Evolutionary conservation across 2,888 invertebrate genomes (phyloP).

Genomic region (Rhagonycha lutea): DNA sequence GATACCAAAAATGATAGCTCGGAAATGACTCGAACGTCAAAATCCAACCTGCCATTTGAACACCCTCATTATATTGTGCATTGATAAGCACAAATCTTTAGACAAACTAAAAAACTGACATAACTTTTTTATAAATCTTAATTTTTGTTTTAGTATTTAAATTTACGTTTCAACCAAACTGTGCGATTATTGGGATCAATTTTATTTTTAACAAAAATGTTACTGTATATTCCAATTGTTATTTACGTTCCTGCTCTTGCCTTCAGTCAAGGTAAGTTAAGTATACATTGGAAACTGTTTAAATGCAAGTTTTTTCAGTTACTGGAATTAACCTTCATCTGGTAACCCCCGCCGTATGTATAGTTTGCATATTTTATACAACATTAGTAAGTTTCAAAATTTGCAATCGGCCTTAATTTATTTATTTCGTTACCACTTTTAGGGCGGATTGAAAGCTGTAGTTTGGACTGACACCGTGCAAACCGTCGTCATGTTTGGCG

Average conservation of each 20-base stretch:
- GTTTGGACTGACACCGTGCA: constrained; percentile 83
- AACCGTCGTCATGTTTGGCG: constrained; percentile 75
- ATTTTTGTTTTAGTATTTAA: constrained; percentile 64
- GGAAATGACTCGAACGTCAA: too few relatives aligned
- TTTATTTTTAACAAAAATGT: constrained; percentile 75
- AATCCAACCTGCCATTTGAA: too few relatives aligned
- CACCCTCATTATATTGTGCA: too few relatives aligned
- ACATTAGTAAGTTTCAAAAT: constrained; percentile 69
- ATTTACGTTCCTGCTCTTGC: constrained; percentile 88
- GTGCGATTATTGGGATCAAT: constrained; percentile 70
- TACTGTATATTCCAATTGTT: constrained; percentile 80
- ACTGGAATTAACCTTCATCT: constrained; percentile 81
- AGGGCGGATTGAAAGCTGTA: constrained; percentile 80
- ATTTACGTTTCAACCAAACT: constrained; percentile 68
- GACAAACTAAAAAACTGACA: too few relatives aligned
- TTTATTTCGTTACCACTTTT: constrained; percentile 27
- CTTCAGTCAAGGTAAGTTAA: constrained; percentile 72
- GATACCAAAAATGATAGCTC: too few relatives aligned
- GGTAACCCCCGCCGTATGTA: constrained; percentile 77
- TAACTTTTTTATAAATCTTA: too few relatives aligned
- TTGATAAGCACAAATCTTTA: too few relatives aligned
- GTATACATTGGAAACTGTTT: not conserved
- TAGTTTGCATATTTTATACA: constrained; percentile 93
- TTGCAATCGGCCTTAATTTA: too few relatives aligned
- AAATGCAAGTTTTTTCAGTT: constrained; percentile 61